phyloP scores from a whole-genome alignment of 1,140 invertebrate species.

The Drosophila sucinea region DNA sequence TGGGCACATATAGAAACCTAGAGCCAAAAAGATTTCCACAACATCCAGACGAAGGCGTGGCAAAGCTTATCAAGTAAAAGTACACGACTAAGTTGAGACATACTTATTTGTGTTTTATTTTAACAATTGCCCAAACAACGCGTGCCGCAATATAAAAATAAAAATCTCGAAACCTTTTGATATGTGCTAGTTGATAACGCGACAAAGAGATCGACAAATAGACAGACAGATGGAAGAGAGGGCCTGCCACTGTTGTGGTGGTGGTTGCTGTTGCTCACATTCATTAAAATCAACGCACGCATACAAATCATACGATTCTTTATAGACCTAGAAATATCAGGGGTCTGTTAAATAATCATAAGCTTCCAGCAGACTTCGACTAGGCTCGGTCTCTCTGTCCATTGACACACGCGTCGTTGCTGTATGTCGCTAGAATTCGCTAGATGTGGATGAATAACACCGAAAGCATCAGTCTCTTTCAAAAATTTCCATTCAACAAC shows the following conservation, averaged over 20 bases:
- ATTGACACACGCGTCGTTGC: neutral
- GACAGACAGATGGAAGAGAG: neutral
- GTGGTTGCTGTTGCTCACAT: neutral
- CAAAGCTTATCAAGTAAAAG: conserved; percentile 30
- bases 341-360: conserved; percentile 31
- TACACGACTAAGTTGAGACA: conserved; percentile 29
- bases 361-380: conserved; percentile 21
- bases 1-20: conserved; percentile 13
- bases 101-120: conserved; percentile 18
- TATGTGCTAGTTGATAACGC: conserved; percentile 20
- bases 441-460: conserved; percentile 7
- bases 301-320: conserved; percentile 22
- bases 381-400: conserved; percentile 1
- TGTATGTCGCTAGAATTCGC: conserved; percentile 4
- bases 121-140: conserved; percentile 26
- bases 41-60: conserved; percentile 42
- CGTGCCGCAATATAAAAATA: conserved; percentile 55
- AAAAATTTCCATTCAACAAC: conserved; percentile 3
- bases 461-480: neutral
- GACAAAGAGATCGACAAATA: conserved; percentile 20
- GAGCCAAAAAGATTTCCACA: conserved; percentile 43
- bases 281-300: conserved; percentile 18
- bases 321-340: conserved; percentile 6
- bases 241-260: conserved; percentile 1
- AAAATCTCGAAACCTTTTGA: conserved; percentile 41